Evolutionary conservation across 2,113 vertebrate species (phyloP), one percentile per base, ranked within the genome.

Genomic region (Brachypteracias leptosomus): DNA sequence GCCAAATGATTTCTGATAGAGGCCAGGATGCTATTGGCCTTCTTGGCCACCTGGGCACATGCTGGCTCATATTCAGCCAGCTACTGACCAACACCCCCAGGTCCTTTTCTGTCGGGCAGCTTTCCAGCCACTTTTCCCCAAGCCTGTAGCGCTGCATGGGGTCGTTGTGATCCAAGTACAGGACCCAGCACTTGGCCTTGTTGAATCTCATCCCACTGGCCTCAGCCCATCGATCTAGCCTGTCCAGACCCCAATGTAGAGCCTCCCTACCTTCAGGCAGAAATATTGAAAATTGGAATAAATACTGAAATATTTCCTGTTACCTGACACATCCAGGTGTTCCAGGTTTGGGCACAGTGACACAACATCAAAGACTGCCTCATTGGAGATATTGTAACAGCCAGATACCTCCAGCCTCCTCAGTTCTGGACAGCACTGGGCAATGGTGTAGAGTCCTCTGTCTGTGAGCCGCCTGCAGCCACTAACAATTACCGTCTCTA

Each of bases 311-410:
- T 47, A 28, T 26, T 38, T 67, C 59, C 40, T 13, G 22, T 97
- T 98, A 99, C 99, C 99, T 98, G 99, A 99, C 80, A 99, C 99
- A 92, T 99, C 99, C 91, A 99, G 98, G 97, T 99, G 98, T 89
- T 99, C 99, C 98, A 99, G 97, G 97, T 98, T 99, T 89, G 99
- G 99, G 89, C 99, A 99, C 89, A 98, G 98, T 35, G 99, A 99
- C 84, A 99, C 99, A 47, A 99, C 98, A 78, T 99, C 99, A 59
- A 99, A 99, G 92, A 99, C 98, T 0, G 99, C 99, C 36, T 99
- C 99, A 3, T 99, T 99, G 85, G 99, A 99, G 97, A 99, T 98
- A 68, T 99, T 99, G 84, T 99, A 99, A 91, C 99, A 99, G 86
- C 99, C 99, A 0, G 99, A 98, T 11, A 99, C 99, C 94, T 99